These are phyloP conservation scores for Cerceris rybyensis DNA, from an alignment of 2,888 invertebrate genomes.

Conservation along the genomic window DNA sequence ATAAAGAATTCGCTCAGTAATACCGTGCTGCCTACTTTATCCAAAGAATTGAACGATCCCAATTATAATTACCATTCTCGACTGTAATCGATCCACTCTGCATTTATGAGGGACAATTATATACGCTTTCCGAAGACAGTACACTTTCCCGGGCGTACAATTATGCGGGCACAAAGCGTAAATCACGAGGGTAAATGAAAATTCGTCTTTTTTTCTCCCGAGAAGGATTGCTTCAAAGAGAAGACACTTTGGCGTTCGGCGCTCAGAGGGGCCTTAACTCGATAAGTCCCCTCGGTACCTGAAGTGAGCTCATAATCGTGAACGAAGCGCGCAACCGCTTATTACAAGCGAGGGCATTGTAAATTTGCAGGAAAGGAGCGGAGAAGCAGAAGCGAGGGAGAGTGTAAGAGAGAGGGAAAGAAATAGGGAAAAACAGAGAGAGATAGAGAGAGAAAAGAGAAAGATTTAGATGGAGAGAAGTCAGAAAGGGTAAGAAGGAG, in stretches of 20 bases:
- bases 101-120: neutral
- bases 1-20: constrained; percentile 2
- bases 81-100: neutral
- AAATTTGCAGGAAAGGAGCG: constrained; percentile 65
- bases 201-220: neutral
- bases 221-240: constrained; percentile 22
- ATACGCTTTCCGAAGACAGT: neutral
- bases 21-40: constrained; percentile 14
- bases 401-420: constrained; percentile 15
- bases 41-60: neutral
- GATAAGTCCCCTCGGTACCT: constrained; percentile 67
- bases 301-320: constrained; percentile 73
- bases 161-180: neutral
- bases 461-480: constrained; percentile 27
- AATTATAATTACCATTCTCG: neutral
- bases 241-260: constrained; percentile 43
- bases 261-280: constrained; percentile 60
- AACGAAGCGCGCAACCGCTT: constrained; percentile 70
- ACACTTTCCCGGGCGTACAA: neutral
- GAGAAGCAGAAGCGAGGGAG: constrained; percentile 31
- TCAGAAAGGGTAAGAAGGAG: constrained; percentile 38
- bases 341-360: constrained; percentile 72
- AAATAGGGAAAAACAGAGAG: constrained; percentile 19
- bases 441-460: constrained; percentile 8
- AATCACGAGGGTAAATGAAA: neutral